These are phyloP conservation scores for Pedionomus torquatus DNA, from an alignment of 2,113 vertebrate genomes.

Conservation along the genomic window DNA sequence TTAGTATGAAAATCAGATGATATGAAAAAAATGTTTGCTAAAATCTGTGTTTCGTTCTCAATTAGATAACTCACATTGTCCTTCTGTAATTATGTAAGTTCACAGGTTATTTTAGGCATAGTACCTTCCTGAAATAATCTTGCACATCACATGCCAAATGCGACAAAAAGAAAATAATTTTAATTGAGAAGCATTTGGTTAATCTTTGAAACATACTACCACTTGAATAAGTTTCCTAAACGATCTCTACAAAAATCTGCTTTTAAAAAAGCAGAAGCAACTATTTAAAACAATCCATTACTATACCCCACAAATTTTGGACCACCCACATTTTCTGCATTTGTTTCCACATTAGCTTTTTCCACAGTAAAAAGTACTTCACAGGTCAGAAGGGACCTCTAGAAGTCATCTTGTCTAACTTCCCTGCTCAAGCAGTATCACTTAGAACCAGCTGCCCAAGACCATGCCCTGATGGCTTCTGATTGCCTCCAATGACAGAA, in stretches of 20 bases:
- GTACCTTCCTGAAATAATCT: neutral
- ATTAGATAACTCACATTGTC: neutral
- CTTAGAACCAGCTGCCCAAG: neutral
- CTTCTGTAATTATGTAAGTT: neutral
- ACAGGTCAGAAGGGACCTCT: neutral
- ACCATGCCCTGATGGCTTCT: accelerated
- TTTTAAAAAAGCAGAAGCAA: neutral
- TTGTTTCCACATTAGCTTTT: neutral
- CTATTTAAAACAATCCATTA: neutral
- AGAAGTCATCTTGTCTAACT: neutral
- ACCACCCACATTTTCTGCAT: neutral
- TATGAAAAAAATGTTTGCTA: neutral
- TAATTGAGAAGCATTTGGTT: neutral
- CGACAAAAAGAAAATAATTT: neutral
- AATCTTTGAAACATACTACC: neutral
- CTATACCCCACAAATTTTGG: neutral
- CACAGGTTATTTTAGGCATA: neutral
- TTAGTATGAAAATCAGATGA: neutral
- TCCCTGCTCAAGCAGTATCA: neutral
- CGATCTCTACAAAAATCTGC: neutral
- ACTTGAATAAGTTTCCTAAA: neutral
- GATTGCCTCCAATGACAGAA: neutral
- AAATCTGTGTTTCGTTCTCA: neutral
- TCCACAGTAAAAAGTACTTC: neutral
- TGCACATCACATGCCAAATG: neutral